phyloP scores from a whole-genome alignment of 2,113 vertebrate genomes.

The Chlamydotis undulata region DNA sequence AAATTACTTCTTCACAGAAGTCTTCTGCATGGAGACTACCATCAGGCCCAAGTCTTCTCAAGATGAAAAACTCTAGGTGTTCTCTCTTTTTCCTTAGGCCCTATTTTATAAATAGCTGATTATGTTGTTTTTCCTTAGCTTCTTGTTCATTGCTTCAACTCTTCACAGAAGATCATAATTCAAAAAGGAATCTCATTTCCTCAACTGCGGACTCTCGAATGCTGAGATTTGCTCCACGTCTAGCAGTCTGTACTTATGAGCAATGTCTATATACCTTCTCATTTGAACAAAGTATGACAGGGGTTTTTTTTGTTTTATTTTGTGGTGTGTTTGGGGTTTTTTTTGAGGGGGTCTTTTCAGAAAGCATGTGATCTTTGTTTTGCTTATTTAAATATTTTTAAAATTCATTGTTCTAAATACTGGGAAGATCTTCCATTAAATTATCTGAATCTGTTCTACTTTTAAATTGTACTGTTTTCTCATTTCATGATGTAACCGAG shows the following conservation, averaged over 20 bases:
- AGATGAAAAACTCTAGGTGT: neutral
- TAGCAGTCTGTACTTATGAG: neutral
- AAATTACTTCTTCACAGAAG: neutral
- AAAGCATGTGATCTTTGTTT: fast-evolving
- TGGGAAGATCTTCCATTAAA: neutral
- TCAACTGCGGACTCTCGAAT: neutral
- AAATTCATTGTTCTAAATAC: neutral
- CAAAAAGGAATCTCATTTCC: neutral
- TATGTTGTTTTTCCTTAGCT: neutral
- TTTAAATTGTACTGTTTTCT: neutral
- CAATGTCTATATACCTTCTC: neutral
- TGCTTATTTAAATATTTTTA: neutral
- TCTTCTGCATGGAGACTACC: neutral
- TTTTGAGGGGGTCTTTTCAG: neutral
- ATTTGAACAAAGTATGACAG: neutral
- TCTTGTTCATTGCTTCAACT: neutral
- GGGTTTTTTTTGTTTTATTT: fast-evolving
- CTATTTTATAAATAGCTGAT: neutral
- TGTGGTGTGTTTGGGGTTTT: fast-evolving
- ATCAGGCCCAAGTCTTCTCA: neutral
- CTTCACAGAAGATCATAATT: neutral
- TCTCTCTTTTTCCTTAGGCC: neutral
- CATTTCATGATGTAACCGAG: neutral
- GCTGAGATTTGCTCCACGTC: neutral
- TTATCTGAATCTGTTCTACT: neutral